Base-by-base conservation (phyloP, 2,888 invertebrate genomes). In the Crematogaster levior region DNA sequence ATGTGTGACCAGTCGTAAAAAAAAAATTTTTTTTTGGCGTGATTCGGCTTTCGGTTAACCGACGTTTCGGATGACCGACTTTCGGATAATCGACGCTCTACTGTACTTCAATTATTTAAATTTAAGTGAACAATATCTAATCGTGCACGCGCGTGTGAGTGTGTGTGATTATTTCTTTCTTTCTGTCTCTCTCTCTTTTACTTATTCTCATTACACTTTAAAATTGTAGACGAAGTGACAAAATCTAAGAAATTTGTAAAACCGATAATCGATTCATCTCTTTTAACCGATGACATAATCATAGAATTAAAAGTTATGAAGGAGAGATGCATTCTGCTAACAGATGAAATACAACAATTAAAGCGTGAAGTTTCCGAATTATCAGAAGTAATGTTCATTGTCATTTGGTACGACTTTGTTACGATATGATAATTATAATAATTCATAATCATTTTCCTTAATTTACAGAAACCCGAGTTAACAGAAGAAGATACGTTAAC, bases 401-500 rank as follows among this genome's bases (percentile, higher is more conserved):
- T 72, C 27, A 46, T 15, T 61, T 6, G 30, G 10, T 58, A n/a
- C 21, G 3, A 30, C 10, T 9, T 63, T 51, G 21, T 37, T 46
- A 58, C 34, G n/a, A 68, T 61, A 27, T 60, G 21, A 65, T 63
- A 7, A 37, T 21, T 48, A 10, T 40, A 9, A 74, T 65, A 58
- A 66, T 43, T 70, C 43, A 27, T 68, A 34, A 51, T 27, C 15
- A 43, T 37, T 46, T 30, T 68, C 10, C 24, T 66, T 46, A 58
- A 48, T 75, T 56, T 63, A 5, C 15, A 96, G 96, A 96, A 96
- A 94, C 90, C 95, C 4, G 94, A 95, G 73, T 94, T 96, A 90
- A 96, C 96, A 0, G 96, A 96, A 61, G 94, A 94, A 0, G 97
- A 97, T 89, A 95, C 96, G 0, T 94, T 94, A 79, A 95, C 95